phyloP scores from a whole-genome alignment of 2,888 invertebrate species.

The Coleophora deauratella region DNA sequence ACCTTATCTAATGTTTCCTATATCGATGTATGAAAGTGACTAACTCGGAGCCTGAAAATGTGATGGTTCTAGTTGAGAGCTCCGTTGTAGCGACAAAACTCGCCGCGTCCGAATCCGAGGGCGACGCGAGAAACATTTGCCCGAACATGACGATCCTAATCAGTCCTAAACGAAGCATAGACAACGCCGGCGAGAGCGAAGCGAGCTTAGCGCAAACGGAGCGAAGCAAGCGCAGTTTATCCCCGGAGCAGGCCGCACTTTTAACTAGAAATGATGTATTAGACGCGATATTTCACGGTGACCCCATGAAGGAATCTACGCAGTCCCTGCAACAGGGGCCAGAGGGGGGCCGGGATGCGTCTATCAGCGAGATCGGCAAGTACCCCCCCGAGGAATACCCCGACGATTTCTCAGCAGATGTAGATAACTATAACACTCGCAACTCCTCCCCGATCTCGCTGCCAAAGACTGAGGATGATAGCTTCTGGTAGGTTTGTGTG shows the following conservation, averaged over 20 bases:
- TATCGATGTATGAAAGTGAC: too few species aligned
- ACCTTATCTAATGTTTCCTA: too few species aligned
- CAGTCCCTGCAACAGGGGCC: conserved; percentile 22
- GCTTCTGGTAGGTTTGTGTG: neutral
- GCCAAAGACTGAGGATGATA: conserved; percentile 43
- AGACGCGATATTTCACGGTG: conserved; percentile 34
- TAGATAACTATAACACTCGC: conserved; percentile 43
- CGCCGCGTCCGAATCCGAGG: conserved; percentile 11
- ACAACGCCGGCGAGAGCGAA: neutral
- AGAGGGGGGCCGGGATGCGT: conserved; percentile 19
- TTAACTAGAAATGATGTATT: conserved; percentile 34
- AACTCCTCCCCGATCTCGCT: conserved; percentile 41
- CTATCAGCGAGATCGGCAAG: conserved; percentile 24
- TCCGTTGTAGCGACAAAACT: too few species aligned
- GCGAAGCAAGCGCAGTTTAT: conserved; percentile 11
- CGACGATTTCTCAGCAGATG: conserved; percentile 48
- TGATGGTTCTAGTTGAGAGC: conserved; percentile 38
- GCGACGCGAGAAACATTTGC: conserved; percentile 15
- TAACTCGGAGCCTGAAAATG: conserved; percentile 22
- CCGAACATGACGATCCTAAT: conserved; percentile 40
- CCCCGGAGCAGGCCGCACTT: conserved; percentile 23
- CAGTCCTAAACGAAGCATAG: conserved; percentile 31
- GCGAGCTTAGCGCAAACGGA: neutral
- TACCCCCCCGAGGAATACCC: conserved; percentile 25
- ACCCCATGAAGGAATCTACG: conserved; percentile 26